Percentiles rank a stretch among this genome's conserved stretches.
Conservation (phyloP, 2,113 vertebrate species). For the zebrafish (Danio rerio) region DNA sequence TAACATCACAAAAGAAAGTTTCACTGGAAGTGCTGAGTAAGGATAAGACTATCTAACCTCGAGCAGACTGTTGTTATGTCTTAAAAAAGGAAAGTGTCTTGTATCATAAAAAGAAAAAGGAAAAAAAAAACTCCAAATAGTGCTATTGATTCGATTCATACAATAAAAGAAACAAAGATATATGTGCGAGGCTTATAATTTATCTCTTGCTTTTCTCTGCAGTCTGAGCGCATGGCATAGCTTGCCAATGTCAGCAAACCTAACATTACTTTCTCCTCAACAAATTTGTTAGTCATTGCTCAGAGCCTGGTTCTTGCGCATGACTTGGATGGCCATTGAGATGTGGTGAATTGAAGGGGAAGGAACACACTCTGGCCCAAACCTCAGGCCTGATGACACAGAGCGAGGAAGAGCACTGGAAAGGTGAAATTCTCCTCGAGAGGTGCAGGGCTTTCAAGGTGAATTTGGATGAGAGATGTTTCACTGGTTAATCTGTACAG, state of each 20-base stretch:
- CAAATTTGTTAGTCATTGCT: conserved; percentile 41
- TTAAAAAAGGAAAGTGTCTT: conserved; percentile 20
- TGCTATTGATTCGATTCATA: conserved; percentile 33
- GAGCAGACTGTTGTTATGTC: conserved; percentile 15
- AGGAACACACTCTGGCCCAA: conserved; percentile 37
- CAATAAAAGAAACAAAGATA: conserved; percentile 10
- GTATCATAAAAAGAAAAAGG: background rate
- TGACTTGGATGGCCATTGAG: conserved; percentile 29
- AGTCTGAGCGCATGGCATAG: background rate
- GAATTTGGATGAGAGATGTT: conserved; percentile 46
- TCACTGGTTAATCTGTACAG: conserved; percentile 51
- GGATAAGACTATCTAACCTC: conserved; percentile 10
- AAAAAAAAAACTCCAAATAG: background rate
- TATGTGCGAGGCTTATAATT: background rate
- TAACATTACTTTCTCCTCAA: conserved; percentile 24
- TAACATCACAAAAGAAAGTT: conserved; percentile 23
- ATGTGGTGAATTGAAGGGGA: conserved; percentile 6
- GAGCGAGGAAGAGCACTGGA: conserved; percentile 23
- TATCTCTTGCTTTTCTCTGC: conserved; percentile 16
- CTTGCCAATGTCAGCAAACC: conserved; percentile 40
- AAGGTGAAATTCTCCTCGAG: conserved; percentile 32
- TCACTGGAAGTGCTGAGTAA: conserved; percentile 24
- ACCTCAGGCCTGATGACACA: conserved; percentile 32
- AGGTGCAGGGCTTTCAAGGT: conserved; percentile 38
- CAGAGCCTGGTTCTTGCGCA: background rate